Evolutionary conservation across 2,113 vertebrate genomes (phyloP).

Genomic region (Scolopax mira): DNA sequence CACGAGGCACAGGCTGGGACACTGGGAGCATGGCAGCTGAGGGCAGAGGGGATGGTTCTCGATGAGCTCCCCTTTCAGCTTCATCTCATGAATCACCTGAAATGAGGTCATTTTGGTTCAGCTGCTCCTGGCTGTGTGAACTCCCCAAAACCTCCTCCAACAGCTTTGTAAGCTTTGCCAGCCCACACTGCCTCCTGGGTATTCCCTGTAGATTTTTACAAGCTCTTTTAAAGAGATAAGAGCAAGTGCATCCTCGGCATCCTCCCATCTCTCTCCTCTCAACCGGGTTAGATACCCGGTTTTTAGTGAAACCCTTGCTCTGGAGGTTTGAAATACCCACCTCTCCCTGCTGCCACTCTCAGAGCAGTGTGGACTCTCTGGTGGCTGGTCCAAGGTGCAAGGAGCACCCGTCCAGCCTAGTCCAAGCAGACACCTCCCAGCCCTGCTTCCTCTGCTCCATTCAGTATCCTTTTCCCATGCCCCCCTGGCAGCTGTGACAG

Average conservation of each 20-base stretch:
- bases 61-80: background rate
- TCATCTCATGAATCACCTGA: background rate
- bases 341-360: background rate
- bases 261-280: background rate
- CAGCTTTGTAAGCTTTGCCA: background rate
- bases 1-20: fast-evolving
- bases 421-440: background rate
- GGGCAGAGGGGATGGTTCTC: background rate
- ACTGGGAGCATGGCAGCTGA: fast-evolving
- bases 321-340: background rate
- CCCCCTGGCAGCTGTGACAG: background rate
- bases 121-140: background rate
- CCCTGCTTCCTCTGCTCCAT: background rate
- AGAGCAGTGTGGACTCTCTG: background rate
- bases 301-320: background rate
- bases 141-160: background rate
- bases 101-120: background rate
- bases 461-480: background rate
- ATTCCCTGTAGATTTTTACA: background rate
- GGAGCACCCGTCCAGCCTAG: fast-evolving
- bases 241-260: background rate
- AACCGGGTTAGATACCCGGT: no score
- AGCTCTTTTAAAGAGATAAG: background rate
- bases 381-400: background rate
- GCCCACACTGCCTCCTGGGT: background rate